Evolutionary conservation across 2,113 vertebrate genomes (phyloP).

Genomic region (Kryptolebias marmoratus): DNA sequence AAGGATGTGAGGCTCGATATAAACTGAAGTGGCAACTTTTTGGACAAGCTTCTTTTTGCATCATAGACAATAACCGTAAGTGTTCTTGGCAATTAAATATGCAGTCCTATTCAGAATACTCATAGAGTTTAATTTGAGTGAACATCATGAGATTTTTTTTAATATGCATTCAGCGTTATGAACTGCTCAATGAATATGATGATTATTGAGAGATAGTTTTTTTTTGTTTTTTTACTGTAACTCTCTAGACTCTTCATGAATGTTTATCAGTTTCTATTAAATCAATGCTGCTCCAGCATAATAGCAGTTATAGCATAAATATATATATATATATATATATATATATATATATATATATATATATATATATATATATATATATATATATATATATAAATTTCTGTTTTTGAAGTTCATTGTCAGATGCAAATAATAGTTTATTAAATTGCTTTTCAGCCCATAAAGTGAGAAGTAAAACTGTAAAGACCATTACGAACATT

Average conservation of each 20-base stretch:
- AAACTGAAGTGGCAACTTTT: background rate
- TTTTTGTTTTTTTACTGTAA: background rate
- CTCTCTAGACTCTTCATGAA: background rate
- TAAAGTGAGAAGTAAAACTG: background rate
- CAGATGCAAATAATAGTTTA: too few relatives aligned
- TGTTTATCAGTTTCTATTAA: too few relatives aligned
- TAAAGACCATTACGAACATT: background rate
- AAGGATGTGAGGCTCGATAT: conserved; percentile 20
- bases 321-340: too few relatives aligned
- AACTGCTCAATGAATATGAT: background rate
- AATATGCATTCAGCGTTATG: background rate
- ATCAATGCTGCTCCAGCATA: too few relatives aligned
- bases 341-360: too few relatives aligned
- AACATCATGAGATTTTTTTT: background rate
- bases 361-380: too few relatives aligned
- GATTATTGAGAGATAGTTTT: too few relatives aligned
- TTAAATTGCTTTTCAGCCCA: too few relatives aligned
- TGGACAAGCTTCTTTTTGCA: background rate
- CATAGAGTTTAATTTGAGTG: background rate
- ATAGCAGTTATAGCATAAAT: too few relatives aligned
- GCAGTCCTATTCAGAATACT: background rate
- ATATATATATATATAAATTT: too few relatives aligned
- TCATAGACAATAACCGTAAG: conserved; percentile 30
- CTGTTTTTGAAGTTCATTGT: too few relatives aligned
- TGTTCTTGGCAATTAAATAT: conserved; percentile 25